phyloP scores from a whole-genome alignment of 2,113 vertebrate genomes.

The Diglossa brunneiventris region DNA sequence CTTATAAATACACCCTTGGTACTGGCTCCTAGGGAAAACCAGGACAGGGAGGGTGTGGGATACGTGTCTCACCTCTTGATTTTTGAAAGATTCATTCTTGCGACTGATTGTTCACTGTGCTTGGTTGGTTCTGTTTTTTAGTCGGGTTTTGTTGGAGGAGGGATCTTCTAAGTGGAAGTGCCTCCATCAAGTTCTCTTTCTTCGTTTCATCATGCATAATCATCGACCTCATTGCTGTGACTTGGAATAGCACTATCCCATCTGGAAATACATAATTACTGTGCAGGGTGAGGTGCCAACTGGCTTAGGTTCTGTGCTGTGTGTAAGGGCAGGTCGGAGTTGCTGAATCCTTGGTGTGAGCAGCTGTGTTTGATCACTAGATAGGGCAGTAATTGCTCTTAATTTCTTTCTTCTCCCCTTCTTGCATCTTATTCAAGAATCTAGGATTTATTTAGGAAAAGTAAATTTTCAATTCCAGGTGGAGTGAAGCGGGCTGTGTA shows the following conservation, averaged over 20 bases:
- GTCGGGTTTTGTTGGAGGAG: not conserved
- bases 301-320: not conserved
- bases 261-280: not conserved
- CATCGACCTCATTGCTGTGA: not conserved
- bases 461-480: not conserved
- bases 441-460: not conserved
- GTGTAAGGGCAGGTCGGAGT: not conserved
- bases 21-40: not conserved
- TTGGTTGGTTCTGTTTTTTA: not conserved
- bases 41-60: not conserved
- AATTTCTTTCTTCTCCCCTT: not conserved
- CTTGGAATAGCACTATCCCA: not conserved
- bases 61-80: not conserved
- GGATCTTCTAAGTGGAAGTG: not conserved
- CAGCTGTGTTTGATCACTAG: not conserved
- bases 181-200: not conserved
- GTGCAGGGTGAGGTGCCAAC: not conserved
- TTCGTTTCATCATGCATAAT: not conserved
- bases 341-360: not conserved
- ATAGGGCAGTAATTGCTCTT: not conserved
- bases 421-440: not conserved
- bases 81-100: not conserved
- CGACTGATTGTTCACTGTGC: rapidly evolving
- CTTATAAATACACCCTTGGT: rapidly evolving
- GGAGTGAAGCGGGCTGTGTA: not conserved